Evolutionary conservation across 2,797 vertebrate species (phyloP), one percentile per base, ranked within the genome.

Genomic region (Poeciliopsis infans): DNA sequence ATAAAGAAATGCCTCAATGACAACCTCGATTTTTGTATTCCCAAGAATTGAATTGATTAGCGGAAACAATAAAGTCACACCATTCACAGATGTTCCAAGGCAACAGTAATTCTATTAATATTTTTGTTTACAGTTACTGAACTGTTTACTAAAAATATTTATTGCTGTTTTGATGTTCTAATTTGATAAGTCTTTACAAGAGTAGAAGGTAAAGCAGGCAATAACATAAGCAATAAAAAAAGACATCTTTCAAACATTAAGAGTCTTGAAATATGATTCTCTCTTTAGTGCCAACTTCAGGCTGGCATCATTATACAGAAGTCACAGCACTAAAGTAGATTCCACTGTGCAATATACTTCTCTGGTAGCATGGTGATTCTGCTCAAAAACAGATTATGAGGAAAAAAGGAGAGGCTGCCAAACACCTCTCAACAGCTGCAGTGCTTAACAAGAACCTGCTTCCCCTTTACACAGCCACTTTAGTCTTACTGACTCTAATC

Each of bases 371-470:
- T 59, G 3, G 51, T 64, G 49, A 75, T 69, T 83, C 55, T 74
- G 79, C 73, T 86, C 72, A 82, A 88, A 86, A 89, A 84, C 74
- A 86, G 79, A 41, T 80, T 33, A 72, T 53, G 78, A 87, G 64
- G 79, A 86, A 72, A 49, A 55, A 39, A 11, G 53, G 20, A 69
- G 83, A 49, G 47, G 78, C 83, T 83, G 89, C 79, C 88, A 86
- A 82, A 86, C 83, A 74, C 1, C 85, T 87, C 77, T 82, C 57
- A 84, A 74, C 87, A 91, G 84, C 91, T 88, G 91, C 82, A 61
- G 79, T 15, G 6, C 80, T 81, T 75, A 92, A 89, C 83, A 83
- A 85, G 79, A 83, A 87, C 80, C 87, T 77, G 84, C 82, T 89
- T 87, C 53, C 78, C 25, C 81, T 83, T 82, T 57, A 86, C 70